These are phyloP conservation scores for Sminthurides aquaticus DNA, from an alignment of 2,888 invertebrate species.

Conservation along the genomic window DNA sequence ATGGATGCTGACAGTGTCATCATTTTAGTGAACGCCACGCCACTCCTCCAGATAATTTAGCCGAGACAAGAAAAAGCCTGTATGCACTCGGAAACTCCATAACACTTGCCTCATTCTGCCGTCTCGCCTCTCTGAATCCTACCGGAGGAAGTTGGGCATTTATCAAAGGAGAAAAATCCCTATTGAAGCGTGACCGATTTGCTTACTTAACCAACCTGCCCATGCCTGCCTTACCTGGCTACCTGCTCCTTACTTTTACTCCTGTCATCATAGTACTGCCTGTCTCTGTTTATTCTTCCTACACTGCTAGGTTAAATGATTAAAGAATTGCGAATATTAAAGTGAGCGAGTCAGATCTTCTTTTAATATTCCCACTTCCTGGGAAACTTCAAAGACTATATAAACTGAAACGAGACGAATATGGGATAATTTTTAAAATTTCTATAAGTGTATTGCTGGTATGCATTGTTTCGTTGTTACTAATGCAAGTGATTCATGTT, in stretches of 20 bases:
- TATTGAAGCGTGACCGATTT: constrained; percentile 22
- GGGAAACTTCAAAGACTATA: too few relatives aligned
- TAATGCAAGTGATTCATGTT: too few relatives aligned
- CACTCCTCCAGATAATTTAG: background rate
- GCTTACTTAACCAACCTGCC: constrained; percentile 17
- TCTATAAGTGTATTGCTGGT: too few relatives aligned
- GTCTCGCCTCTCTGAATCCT: background rate
- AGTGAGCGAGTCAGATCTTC: background rate
- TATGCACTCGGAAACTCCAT: background rate
- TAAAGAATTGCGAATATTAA: background rate
- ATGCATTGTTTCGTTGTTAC: too few relatives aligned
- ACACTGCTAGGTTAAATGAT: too few relatives aligned
- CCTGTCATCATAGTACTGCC: too few relatives aligned
- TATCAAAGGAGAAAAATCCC: constrained; percentile 5
- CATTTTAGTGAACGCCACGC: background rate
- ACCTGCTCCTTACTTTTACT: background rate
- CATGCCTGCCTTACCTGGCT: background rate
- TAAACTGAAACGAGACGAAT: too few relatives aligned
- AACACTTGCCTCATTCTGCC: background rate
- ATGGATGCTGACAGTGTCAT: background rate
- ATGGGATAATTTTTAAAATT: too few relatives aligned
- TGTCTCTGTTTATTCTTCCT: background rate
- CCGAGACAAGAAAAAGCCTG: background rate
- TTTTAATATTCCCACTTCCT: too few relatives aligned
- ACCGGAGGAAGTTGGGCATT: constrained; percentile 2